Conservation (phyloP, 2,113 vertebrate genomes). For the Labeo rohita region DNA sequence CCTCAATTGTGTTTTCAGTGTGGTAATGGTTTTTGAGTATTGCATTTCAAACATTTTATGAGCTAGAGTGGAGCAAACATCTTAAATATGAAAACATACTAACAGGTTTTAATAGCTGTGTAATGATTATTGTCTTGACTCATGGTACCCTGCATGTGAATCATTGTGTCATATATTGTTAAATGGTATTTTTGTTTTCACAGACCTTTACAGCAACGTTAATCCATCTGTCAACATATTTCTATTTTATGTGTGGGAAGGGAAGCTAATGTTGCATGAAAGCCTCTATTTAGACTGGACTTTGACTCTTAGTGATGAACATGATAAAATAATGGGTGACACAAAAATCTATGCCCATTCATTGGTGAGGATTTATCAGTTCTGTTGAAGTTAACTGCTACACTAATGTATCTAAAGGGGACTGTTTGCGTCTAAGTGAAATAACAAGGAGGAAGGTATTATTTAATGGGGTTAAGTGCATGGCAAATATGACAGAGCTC, state of each 20-base stretch:
- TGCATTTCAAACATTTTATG: constrained; percentile 6
- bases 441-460: constrained; percentile 27
- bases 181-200: constrained; percentile 7
- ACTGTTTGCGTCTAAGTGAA: constrained; percentile 49
- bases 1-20: not conserved
- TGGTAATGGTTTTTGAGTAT: not conserved
- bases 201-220: not conserved
- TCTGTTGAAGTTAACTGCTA: constrained; percentile 15
- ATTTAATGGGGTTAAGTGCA: constrained; percentile 10
- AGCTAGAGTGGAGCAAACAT: not conserved
- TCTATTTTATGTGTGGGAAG: not conserved
- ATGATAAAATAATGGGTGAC: constrained; percentile 18
- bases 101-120: not conserved
- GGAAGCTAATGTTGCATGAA: constrained; percentile 3
- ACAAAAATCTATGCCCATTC: not conserved
- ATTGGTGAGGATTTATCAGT: constrained; percentile 18
- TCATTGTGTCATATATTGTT: not conserved
- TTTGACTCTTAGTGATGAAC: constrained; percentile 27
- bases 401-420: constrained; percentile 56
- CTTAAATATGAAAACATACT: not conserved
- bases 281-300: constrained; percentile 17
- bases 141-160: not conserved
- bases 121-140: not conserved
- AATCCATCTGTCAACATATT: constrained; percentile 12
- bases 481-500: constrained; percentile 40